Percentiles rank a stretch among this genome's conserved stretches.
Conservation (phyloP, 2,113 vertebrate species). For the Callopanchax toddi region DNA sequence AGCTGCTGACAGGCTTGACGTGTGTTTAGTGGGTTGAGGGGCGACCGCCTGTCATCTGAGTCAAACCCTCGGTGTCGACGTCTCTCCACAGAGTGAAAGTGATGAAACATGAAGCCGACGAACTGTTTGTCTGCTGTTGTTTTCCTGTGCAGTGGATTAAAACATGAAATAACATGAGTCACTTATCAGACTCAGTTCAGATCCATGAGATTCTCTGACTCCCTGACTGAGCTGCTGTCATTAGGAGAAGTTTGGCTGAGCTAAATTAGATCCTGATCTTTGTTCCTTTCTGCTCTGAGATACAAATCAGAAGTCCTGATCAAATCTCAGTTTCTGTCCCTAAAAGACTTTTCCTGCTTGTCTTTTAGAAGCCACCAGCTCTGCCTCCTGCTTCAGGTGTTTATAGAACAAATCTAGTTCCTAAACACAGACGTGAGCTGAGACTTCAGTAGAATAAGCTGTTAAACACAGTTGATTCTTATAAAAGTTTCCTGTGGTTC, state of each 20-base stretch:
- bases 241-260: conserved; percentile 25
- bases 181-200: conserved; percentile 47
- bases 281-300: conserved; percentile 18
- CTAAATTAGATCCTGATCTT: conserved; percentile 51
- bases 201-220: conserved; percentile 45
- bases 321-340: conserved; percentile 21
- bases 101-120: conserved; percentile 49
- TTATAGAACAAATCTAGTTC: neutral
- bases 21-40: conserved; percentile 27
- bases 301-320: conserved; percentile 40
- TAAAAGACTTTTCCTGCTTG: conserved; percentile 6
- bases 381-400: conserved; percentile 7
- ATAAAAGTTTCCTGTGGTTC: neutral
- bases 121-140: conserved; percentile 56
- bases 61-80: conserved; percentile 20
- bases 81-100: conserved; percentile 3
- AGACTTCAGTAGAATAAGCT: conserved; percentile 1
- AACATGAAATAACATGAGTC: conserved; percentile 52
- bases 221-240: conserved; percentile 30
- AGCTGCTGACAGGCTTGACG: conserved; percentile 46
- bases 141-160: conserved; percentile 42
- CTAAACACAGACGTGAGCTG: neutral
- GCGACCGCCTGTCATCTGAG: conserved; percentile 22
- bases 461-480: neutral
- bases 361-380: conserved; percentile 10